Percentiles rank a stretch among this genome's conserved stretches.
Evolutionary conservation across 92 coral and sea anemone species (phyloP).

Genomic region (Bergia puertoricense): DNA sequence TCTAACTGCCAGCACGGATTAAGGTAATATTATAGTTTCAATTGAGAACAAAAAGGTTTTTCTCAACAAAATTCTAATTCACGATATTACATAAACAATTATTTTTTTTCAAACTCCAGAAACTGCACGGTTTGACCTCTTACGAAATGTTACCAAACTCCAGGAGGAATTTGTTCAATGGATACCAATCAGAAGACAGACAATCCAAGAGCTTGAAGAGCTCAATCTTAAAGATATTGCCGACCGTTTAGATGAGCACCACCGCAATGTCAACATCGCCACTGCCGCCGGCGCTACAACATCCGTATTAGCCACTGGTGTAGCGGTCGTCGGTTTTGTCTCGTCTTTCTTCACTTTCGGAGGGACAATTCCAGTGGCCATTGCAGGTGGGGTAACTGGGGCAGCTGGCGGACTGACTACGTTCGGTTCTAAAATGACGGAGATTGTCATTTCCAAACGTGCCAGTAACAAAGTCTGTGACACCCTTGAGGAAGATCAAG

Average conservation of each 20-base stretch:
- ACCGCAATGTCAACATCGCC: conserved; percentile 59
- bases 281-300: conserved; percentile 63
- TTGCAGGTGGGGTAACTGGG: conserved; percentile 53
- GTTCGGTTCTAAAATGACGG: conserved; percentile 61
- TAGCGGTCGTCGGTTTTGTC: conserved; percentile 56
- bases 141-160: conserved; percentile 9
- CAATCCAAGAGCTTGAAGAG: conserved; percentile 52
- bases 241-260: conserved; percentile 45
- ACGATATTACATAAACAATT: no score
- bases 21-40: no score
- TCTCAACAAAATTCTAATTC: no score
- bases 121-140: conserved; percentile 45
- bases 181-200: conserved; percentile 55
- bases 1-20: no score
- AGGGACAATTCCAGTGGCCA: conserved; percentile 55
- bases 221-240: conserved; percentile 50
- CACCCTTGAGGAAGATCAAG: conserved; percentile 52
- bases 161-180: conserved; percentile 44
- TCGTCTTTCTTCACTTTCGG: conserved; percentile 58
- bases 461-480: conserved; percentile 55
- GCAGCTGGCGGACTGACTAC: conserved; percentile 66
- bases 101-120: conserved; percentile 16
- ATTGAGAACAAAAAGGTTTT: no score
- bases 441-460: conserved; percentile 32
- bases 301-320: conserved; percentile 60